Evolutionary conservation across 2,113 vertebrate genomes (phyloP).

Genomic region (Archilochus colubris): DNA sequence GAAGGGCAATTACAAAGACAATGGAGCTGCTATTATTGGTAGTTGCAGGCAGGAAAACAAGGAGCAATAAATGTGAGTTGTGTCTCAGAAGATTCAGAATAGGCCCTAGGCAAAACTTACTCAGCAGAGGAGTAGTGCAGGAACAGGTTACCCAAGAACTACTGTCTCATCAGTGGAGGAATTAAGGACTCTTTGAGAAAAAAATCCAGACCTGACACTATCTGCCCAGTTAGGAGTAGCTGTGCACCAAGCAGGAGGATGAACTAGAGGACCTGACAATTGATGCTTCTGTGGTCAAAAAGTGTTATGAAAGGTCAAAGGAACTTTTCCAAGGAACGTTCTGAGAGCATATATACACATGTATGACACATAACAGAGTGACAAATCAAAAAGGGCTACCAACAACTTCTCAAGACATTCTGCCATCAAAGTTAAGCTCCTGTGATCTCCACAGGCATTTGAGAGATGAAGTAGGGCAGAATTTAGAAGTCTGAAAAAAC

Average conservation of each 20-base stretch:
- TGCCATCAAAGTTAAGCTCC: background rate
- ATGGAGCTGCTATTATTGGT: background rate
- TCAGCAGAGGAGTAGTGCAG: background rate
- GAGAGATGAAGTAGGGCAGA: background rate
- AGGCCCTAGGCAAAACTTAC: background rate
- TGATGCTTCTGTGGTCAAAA: background rate
- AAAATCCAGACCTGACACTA: background rate
- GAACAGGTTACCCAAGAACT: background rate
- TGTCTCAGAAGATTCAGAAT: background rate
- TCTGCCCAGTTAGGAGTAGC: background rate
- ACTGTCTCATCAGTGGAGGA: background rate
- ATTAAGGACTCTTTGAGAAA: background rate
- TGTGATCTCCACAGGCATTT: background rate
- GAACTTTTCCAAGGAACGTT: background rate
- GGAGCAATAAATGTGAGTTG: background rate
- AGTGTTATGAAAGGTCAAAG: background rate
- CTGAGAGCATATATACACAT: background rate
- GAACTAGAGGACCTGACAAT: background rate
- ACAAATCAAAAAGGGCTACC: constrained; percentile 25
- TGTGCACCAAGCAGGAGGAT: background rate
- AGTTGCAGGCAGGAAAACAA: background rate
- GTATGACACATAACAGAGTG: background rate
- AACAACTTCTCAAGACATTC: background rate
- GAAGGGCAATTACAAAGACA: background rate
- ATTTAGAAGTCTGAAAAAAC: background rate